Conservation (phyloP, 2,797 vertebrate species). For the Dipus sagitta region DNA sequence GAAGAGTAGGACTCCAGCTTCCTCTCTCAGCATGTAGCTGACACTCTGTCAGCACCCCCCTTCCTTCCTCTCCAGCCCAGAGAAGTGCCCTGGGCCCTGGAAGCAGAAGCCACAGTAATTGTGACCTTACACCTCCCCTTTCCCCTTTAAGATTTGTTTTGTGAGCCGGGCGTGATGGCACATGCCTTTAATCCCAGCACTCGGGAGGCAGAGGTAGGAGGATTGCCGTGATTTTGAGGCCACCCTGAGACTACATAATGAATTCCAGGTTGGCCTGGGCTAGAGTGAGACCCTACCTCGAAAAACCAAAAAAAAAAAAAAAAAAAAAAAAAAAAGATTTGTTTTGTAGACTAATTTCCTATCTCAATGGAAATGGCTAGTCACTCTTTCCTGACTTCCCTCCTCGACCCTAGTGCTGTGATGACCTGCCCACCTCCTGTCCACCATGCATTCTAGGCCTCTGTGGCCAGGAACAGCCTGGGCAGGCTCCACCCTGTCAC, state of each 20-base stretch:
- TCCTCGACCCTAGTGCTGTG: rapidly evolving
- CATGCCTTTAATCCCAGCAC: too few relatives aligned
- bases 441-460: too few relatives aligned
- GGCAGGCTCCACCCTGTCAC: too few relatives aligned
- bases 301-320: too few relatives aligned
- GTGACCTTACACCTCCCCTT: background rate
- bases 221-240: too few relatives aligned
- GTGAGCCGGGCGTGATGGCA: too few relatives aligned
- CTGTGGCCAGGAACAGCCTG: background rate
- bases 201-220: too few relatives aligned
- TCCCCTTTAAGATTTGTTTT: background rate
- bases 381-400: too few relatives aligned
- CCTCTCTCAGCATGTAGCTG: background rate
- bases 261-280: too few relatives aligned
- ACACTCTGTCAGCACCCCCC: background rate
- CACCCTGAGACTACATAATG: too few relatives aligned
- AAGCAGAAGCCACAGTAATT: background rate
- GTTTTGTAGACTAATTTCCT: background rate
- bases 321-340: too few relatives aligned
- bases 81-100: background rate
- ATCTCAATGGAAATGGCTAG: background rate
- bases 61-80: background rate
- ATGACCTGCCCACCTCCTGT: background rate
- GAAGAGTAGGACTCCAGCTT: background rate
- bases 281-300: too few relatives aligned